Evolutionary conservation across 2,113 vertebrate species (phyloP), one percentile per base, ranked within the genome.

Genomic region (Pithys albifrons): DNA sequence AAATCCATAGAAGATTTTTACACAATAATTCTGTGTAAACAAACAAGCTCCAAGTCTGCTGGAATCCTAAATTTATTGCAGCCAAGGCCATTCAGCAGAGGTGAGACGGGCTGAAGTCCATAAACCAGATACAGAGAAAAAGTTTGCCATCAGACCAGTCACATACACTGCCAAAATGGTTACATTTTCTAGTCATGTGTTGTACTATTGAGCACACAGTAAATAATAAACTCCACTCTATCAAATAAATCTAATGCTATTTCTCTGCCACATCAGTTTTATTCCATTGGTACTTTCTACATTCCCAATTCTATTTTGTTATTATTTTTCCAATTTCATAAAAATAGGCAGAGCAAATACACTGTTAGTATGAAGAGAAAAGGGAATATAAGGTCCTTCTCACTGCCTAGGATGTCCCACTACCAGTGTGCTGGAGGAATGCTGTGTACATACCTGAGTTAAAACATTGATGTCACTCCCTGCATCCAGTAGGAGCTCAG

Each of bases 381-480:
- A 52, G 66, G 58, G 19, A 59, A 35, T 7, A 67, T 20, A 65
- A 59, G 5, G 27, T 78, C 35, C n/a, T 62, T 62, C 27, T 29
- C 33, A 55, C 12, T 71, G n/a, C 39, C 49, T 7, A 33, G 31
- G 39, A 29, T 31, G 17, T 35, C 49, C 49, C 48, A n/a, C 18
- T 33, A 82, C 24, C 24, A 20, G 19, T 23, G 28, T 57, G 13
- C 14, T 77, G 19, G 31, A 77, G 19, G 10, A 13, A 46, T 35
- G 41, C 4, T 43, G 17, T 24, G 31, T 82, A 96, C 97, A 4
- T 98, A 99, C 99, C 46, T 95, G 90, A 91, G 98, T 98, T 76
- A 97, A 88, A 93, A 98, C 89, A 95, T 98, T 98, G 83, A 98
- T 98, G 73, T 99, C 98, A 96, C 99, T 99, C 86, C 97, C 98